Evolutionary conservation across 2,113 vertebrate genomes (phyloP).

Genomic region (Motacilla tschutschensis): DNA sequence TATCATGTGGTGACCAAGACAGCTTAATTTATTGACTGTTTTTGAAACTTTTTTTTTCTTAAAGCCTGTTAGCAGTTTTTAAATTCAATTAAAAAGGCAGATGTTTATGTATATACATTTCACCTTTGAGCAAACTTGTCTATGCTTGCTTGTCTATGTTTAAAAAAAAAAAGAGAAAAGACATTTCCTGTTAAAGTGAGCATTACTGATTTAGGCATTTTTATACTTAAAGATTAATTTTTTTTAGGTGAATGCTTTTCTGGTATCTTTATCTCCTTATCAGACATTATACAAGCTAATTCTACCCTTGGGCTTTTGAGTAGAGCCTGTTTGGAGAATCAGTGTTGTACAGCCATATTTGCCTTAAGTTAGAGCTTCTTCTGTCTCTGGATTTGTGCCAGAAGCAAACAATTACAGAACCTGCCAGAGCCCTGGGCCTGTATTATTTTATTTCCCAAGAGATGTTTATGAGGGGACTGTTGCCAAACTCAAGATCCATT

Average conservation of each 20-base stretch:
- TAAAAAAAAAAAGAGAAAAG: neutral
- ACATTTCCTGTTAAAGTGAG: neutral
- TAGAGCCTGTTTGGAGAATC: neutral
- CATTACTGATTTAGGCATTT: neutral
- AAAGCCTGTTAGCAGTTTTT: neutral
- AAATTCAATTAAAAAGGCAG: neutral
- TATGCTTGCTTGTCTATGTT: neutral
- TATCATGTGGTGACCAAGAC: accelerated
- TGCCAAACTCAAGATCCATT: conserved; percentile 65
- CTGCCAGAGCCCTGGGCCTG: conserved; percentile 39
- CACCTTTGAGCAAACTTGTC: neutral
- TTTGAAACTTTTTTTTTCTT: neutral
- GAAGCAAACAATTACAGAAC: conserved; percentile 59
- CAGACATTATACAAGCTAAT: neutral
- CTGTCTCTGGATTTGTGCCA: conserved; percentile 55
- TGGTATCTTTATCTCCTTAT: conserved; percentile 9
- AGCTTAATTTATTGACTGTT: neutral
- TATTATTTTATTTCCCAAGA: conserved; percentile 65
- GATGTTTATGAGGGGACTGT: conserved; percentile 10
- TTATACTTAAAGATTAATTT: neutral
- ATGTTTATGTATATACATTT: neutral
- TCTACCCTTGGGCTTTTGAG: neutral
- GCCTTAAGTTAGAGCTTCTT: conserved; percentile 15
- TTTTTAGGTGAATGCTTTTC: neutral
- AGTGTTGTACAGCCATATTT: neutral